Evolutionary conservation across 2,113 vertebrate species (phyloP).

Genomic region (Rostratula benghalensis): DNA sequence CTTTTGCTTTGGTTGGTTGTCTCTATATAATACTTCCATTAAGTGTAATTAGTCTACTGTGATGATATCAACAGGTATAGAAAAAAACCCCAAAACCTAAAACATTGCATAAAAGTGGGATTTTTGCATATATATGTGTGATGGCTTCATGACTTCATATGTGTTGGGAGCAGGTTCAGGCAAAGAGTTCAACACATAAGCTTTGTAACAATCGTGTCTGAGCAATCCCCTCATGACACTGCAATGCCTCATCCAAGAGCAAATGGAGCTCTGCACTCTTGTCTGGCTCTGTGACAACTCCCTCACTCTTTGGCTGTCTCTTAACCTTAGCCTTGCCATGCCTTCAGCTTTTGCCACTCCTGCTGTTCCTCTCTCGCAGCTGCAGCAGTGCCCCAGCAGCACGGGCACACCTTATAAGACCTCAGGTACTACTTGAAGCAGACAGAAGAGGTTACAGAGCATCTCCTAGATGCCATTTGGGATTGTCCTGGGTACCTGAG

Average conservation of each 20-base stretch:
- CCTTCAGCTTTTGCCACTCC: not conserved
- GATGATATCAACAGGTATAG: not conserved
- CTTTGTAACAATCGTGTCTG: rapidly evolving
- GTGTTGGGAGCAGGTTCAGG: not conserved
- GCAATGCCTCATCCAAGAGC: not conserved
- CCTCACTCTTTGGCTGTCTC: not conserved
- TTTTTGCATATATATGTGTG: not conserved
- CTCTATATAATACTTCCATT: not conserved
- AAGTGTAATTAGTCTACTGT: not conserved
- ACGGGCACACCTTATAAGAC: not conserved
- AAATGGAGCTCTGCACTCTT: not conserved
- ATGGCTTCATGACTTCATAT: not conserved
- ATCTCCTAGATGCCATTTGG: not conserved
- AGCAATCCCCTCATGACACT: rapidly evolving
- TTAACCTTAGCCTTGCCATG: not conserved
- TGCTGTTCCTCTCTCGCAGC: rapidly evolving
- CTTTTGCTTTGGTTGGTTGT: not conserved
- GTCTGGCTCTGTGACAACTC: not conserved
- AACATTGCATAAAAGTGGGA: not conserved
- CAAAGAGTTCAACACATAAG: rapidly evolving
- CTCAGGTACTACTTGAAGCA: not conserved
- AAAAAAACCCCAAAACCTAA: not conserved
- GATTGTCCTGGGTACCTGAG: not conserved
- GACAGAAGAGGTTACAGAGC: not conserved
- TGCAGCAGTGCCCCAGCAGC: rapidly evolving